Percentiles rank a stretch among this genome's conserved stretches.
Evolutionary conservation across 2,113 vertebrate species (phyloP).

Genomic region (Chamaetylas fuelleborni): DNA sequence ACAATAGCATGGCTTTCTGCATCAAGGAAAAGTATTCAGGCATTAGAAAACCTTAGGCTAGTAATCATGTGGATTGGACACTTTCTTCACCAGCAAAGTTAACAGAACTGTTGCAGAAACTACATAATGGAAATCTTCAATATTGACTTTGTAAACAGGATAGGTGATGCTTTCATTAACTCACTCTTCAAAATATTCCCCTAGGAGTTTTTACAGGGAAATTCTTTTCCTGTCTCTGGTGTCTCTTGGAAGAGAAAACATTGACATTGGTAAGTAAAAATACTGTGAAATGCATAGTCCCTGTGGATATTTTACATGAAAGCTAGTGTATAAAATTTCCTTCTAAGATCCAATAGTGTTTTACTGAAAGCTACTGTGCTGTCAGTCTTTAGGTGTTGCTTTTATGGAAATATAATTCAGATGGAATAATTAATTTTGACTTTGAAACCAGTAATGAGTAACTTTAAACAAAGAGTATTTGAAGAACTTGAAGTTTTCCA

Average conservation of each 20-base stretch:
- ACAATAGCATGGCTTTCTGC: not conserved
- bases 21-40: not conserved
- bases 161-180: not conserved
- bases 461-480: not conserved
- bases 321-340: not conserved
- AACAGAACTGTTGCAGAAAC: not conserved
- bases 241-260: constrained; percentile 94
- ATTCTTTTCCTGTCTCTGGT: constrained; percentile 94
- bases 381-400: not conserved
- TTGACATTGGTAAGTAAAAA: constrained; percentile 89
- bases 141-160: not conserved
- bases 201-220: constrained; percentile 95
- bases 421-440: not conserved
- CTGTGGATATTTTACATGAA: not conserved
- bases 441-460: not conserved
- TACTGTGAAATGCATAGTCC: not conserved
- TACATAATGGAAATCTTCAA: not conserved
- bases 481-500: not conserved
- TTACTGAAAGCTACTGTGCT: not conserved
- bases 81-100: not conserved
- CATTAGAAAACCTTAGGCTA: not conserved
- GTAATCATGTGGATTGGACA: not conserved
- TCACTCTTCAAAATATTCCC: constrained; percentile 35
- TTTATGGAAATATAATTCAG: not conserved
- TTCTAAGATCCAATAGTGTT: not conserved